Base-by-base conservation (phyloP, 1,140 invertebrate species). In the Pachyrhynchus sulphureomaculatus region DNA sequence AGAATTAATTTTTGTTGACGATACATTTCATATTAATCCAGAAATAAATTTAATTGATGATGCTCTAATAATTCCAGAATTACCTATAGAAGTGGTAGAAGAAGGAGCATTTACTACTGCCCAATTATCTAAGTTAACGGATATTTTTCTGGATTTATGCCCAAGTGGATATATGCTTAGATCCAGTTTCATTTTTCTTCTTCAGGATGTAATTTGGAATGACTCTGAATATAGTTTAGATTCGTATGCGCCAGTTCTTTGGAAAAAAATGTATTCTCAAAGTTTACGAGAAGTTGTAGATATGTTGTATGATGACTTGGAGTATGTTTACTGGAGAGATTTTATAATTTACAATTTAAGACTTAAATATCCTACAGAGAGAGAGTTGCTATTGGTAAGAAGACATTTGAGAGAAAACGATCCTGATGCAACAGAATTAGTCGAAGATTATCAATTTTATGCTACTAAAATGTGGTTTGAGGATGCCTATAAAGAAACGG, bases 301-400 rank as follows among this genome's bases (percentile, higher is more conserved):
- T 37, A 55, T 68, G 10, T 21, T 84, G 13, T 86, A 81, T 67
- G 82, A 80, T 0, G 74, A 79, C 29, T 72, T 72, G 0, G 73
- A 76, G 2, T 80, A 79, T 36, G 56, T 86, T 9, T 79, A 84
- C 69, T 86, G 84, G 85, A 80, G 79, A 67, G 83, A 86, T 68
- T 85, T 86, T 61, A 71, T 86, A 10, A 74, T 86, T 55, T 82
- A 80, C 65, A 81, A 79, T 67, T 70, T 84, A 10, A 76, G 81
- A 48, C 67, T 86, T 10, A 63, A 70, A 17, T 80, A 77, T 65
- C 83, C 84, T 6, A 78, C 66, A 0, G 63, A 79, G 42, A 72
- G 78, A 1, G 79, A 85, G 58, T 67, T 86, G 20, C 62, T 86
- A 17, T 54, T 74, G 18, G 29, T 78, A 2, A 77, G 79, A 24